Conservation (phyloP, 2,113 vertebrate species). For the Malurus elegans region DNA sequence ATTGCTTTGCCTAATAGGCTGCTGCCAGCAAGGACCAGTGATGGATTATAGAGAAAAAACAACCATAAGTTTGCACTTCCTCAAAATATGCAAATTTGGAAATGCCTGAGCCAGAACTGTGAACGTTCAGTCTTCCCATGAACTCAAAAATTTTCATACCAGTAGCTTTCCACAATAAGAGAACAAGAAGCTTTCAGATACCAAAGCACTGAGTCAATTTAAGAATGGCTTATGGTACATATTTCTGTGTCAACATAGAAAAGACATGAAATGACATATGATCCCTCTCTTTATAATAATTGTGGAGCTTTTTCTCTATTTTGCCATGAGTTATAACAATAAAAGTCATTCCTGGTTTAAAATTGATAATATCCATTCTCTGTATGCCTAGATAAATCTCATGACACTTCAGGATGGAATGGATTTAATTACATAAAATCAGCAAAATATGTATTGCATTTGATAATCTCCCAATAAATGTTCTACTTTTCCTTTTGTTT, state of each 20-base stretch:
- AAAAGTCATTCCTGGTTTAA: neutral
- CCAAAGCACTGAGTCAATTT: neutral
- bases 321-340: neutral
- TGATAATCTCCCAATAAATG: neutral
- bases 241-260: neutral
- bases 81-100: neutral
- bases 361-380: neutral
- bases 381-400: neutral
- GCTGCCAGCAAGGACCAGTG: fast-evolving
- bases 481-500: neutral
- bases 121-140: neutral
- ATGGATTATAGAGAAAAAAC: neutral
- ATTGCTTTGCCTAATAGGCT: neutral
- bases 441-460: neutral
- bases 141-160: neutral
- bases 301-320: neutral
- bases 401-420: neutral
- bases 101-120: neutral
- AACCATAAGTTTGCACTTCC: neutral
- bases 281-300: neutral
- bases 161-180: neutral
- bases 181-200: neutral
- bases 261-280: neutral
- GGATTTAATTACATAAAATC: neutral
- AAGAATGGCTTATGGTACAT: neutral